Conservation (phyloP, 1,140 invertebrate species). For the Leptinotarsa lineolata region DNA sequence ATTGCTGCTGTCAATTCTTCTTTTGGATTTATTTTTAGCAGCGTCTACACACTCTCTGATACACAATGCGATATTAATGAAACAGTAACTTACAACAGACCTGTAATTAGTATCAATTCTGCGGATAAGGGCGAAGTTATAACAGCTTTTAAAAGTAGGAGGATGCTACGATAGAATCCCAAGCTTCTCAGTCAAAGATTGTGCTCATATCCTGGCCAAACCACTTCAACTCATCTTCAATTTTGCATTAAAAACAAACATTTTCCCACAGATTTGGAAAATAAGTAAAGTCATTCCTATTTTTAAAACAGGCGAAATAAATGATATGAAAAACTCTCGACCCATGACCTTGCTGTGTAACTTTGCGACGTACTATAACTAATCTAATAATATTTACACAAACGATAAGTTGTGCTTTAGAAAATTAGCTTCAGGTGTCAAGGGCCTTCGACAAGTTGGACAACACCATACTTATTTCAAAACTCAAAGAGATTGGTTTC, state of each 20-base stretch:
- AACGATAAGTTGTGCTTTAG: too few species aligned
- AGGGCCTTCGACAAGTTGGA: constrained; percentile 1
- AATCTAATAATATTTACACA: too few species aligned
- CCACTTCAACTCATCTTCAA: background rate
- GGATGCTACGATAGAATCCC: constrained; percentile 1
- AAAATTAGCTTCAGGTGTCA: background rate
- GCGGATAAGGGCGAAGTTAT: too few species aligned
- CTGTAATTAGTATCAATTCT: too few species aligned
- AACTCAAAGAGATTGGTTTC: too few species aligned
- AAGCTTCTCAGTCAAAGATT: too few species aligned
- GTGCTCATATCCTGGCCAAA: background rate
- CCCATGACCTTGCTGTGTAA: background rate
- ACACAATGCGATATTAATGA: background rate
- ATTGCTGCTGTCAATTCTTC: too few species aligned
- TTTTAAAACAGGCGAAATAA: too few species aligned
- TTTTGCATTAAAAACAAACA: constrained; percentile 3
- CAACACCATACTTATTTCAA: constrained; percentile 1
- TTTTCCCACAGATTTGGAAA: background rate
- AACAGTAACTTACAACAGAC: too few species aligned
- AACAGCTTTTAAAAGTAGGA: background rate
- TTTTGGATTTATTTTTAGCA: too few species aligned
- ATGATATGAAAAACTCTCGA: too few species aligned
- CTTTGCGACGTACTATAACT: background rate
- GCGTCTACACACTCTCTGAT: background rate
- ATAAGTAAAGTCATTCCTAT: too few species aligned